Percentiles rank a stretch among this genome's conserved stretches.
Evolutionary conservation across 2,113 vertebrate genomes (phyloP).

Genomic region (Tringa solitaria): DNA sequence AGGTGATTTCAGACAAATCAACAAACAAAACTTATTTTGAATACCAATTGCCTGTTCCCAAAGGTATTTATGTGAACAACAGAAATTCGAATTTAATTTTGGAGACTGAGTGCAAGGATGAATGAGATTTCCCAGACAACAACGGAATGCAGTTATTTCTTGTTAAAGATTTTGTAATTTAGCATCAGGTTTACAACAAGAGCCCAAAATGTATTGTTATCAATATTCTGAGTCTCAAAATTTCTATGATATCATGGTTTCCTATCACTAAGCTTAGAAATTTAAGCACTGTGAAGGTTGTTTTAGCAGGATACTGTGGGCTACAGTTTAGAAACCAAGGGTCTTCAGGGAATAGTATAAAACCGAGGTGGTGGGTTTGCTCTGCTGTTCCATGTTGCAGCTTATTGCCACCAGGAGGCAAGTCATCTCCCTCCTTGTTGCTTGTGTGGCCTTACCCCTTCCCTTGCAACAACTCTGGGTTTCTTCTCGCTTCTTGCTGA

Average conservation of each 20-base stretch:
- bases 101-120: not conserved
- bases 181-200: not conserved
- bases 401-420: slow-evolving; percentile 7
- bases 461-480: not conserved
- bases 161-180: not conserved
- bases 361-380: not conserved
- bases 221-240: not conserved
- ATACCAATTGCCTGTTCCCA: not conserved
- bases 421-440: not conserved
- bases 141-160: not conserved
- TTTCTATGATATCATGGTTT: not conserved
- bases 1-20: not conserved
- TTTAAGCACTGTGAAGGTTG: rapidly evolving
- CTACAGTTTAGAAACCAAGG: not conserved
- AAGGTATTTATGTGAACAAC: not conserved
- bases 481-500: not conserved
- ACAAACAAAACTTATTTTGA: not conserved
- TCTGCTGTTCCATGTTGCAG: not conserved
- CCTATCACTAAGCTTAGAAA: not conserved
- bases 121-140: not conserved
- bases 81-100: not conserved
- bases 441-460: not conserved
- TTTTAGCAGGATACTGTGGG: not conserved
- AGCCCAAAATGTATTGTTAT: not conserved
- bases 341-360: not conserved